Base-by-base conservation (phyloP, 2,113 vertebrate genomes). In the Xenopus borealis region DNA sequence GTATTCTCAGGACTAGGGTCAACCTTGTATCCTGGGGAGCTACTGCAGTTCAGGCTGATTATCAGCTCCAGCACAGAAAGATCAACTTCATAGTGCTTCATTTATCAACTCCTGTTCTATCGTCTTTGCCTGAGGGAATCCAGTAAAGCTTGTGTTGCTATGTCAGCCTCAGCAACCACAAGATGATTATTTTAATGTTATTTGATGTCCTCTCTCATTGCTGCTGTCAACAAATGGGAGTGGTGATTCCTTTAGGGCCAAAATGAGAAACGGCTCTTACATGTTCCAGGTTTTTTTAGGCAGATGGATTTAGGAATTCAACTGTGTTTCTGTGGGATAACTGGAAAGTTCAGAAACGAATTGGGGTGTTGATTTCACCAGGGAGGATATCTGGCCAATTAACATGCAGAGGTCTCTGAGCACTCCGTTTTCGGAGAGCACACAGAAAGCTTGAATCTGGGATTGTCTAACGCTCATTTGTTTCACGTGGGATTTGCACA, bases 1-100 rank as follows among this genome's bases (percentile, higher is more conserved):
- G 30, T n/a, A 86, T 85, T 79, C 81, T 78, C 85, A 89, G 89
- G 88, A 91, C 55, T 89, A 85, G 81, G 72, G 16, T 84, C 82
- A 82, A 84, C 79, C 81, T 80, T 80, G 83, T 82, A 79, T 81
- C 82, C 79, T 14, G 13, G 46, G 46, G 2, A 50, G 46, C 9
- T 50, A 12, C 10, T 10, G 10, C 13, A 14, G 47, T 50, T 50
- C 14, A 75, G 82, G 79, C 71, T 86, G 81, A 86, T 84, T 85
- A 83, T 81, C 78, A 53, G 40, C 80, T 81, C 84, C 82, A 81
- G 84, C 84, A 66, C 80, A 83, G 74, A 79, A 75, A 81, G 18
- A 66, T 73, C 66, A 0, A 78, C 79, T 75, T 46, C 33, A 40
- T 11, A 7, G 57, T 73, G 80, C 47, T 50, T 12, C 47, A 50